A percentile compares a stretch with the other conserved stretches of the same genome.
phyloP scores from a whole-genome alignment of 2,888 invertebrate species.

The Eupithecia subumbrata region DNA sequence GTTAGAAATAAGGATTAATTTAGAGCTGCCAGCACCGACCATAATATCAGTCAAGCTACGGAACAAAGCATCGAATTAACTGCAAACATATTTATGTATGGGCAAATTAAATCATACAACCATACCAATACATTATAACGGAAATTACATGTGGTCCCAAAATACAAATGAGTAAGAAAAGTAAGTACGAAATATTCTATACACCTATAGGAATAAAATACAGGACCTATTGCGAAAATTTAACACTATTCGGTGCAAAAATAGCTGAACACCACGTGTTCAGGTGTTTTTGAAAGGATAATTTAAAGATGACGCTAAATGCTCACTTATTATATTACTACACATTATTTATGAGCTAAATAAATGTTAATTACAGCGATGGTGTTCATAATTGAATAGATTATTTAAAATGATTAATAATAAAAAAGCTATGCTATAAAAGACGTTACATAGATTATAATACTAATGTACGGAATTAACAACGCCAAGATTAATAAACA shows the following conservation, averaged over 20 bases:
- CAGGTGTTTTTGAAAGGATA: slow-evolving; percentile 19
- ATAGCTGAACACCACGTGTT: slow-evolving; percentile 22
- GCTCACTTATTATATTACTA: slow-evolving; percentile 22
- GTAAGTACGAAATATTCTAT: neutral
- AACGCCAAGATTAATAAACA: neutral
- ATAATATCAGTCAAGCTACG: neutral
- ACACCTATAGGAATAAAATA: slow-evolving; percentile 1
- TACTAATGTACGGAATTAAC: neutral
- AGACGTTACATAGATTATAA: neutral
- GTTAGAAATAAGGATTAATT: no score
- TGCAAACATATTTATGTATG: neutral
- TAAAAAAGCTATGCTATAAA: slow-evolving; percentile 2
- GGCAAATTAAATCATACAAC: neutral
- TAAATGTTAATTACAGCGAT: slow-evolving; percentile 4
- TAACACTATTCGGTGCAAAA: slow-evolving; percentile 21
- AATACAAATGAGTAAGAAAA: slow-evolving; percentile 8
- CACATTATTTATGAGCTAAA: slow-evolving; percentile 16
- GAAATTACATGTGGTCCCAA: slow-evolving; percentile 24
- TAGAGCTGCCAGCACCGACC: neutral
- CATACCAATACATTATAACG: neutral
- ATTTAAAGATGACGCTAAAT: slow-evolving; percentile 22
- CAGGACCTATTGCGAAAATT: neutral
- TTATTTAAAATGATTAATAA: neutral
- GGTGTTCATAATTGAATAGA: neutral
- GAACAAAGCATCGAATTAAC: neutral